These are phyloP conservation scores for Microtus richardsoni DNA, from an alignment of 2,113 vertebrate species.

Conservation along the genomic window DNA sequence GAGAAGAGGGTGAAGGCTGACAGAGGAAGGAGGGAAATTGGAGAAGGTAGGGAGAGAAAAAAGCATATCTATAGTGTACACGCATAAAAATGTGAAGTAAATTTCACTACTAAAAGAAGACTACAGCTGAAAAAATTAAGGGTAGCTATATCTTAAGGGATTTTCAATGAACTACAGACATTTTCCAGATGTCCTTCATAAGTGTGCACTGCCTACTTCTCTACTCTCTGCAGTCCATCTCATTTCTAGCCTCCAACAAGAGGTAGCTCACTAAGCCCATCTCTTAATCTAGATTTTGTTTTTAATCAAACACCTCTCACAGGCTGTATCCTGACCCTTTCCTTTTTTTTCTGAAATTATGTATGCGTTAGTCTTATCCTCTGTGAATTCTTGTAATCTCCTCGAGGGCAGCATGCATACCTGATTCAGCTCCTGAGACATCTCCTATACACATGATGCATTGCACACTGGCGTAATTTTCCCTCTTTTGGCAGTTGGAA, in stretches of 20 bases:
- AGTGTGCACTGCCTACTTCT: not conserved
- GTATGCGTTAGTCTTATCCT: not conserved
- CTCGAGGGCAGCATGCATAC: not conserved
- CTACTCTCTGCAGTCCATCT: not conserved
- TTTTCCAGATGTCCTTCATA: not conserved
- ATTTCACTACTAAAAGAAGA: not conserved
- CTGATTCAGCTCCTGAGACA: not conserved
- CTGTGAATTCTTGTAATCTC: constrained; percentile 13
- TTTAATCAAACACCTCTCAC: not conserved
- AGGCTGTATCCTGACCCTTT: not conserved
- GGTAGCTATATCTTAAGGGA: not conserved
- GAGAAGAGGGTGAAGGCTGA: not conserved
- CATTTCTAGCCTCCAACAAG: not conserved
- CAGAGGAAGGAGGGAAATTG: not conserved
- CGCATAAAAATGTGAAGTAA: not conserved
- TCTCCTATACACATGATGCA: not conserved
- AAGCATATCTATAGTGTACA: too few relatives aligned
- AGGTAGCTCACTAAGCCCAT: not conserved
- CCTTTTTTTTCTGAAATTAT: constrained; percentile 28
- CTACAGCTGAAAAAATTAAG: not conserved
- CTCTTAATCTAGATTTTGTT: not conserved
- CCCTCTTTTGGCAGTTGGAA: constrained; percentile 9
- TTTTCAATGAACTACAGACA: not conserved
- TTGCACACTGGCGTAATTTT: not conserved
- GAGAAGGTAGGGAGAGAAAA: not conserved